Evolutionary conservation across 2,888 invertebrate genomes (phyloP).

Genomic region (Timandra comae): DNA sequence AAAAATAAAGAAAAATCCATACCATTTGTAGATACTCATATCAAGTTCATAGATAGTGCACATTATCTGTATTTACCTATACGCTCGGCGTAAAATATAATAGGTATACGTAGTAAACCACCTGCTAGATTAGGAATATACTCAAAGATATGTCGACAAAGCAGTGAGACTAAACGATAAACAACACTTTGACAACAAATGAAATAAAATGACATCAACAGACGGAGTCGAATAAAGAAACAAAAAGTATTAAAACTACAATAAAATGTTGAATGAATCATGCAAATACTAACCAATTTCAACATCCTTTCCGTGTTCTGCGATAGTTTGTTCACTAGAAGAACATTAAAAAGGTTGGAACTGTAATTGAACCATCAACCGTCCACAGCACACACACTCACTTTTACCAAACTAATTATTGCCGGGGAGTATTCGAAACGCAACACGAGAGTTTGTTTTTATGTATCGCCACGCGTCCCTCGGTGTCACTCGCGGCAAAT

Average conservation of each 20-base stretch:
- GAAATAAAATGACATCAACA: no score
- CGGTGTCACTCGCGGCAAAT: constrained; percentile 5
- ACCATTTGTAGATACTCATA: no score
- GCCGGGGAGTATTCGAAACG: constrained; percentile 59
- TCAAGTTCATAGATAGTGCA: no score
- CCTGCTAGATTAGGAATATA: no score
- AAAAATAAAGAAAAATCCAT: no score
- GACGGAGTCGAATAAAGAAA: no score
- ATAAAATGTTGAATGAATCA: constrained; percentile 23
- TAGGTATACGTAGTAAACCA: no score
- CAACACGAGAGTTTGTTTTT: constrained; percentile 62
- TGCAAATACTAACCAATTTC: constrained; percentile 60
- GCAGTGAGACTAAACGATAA: no score
- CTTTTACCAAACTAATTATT: constrained; percentile 71
- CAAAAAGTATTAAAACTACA: neutral
- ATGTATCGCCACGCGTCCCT: constrained; percentile 59
- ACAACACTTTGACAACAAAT: neutral
- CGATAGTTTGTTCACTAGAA: constrained; percentile 34
- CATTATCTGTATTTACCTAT: no score
- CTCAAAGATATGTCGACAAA: no score
- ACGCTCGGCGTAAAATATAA: no score
- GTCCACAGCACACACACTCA: constrained; percentile 70
- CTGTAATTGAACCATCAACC: constrained; percentile 62
- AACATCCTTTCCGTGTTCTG: constrained; percentile 53
- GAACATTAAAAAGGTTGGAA: constrained; percentile 52